These are phyloP conservation scores for Prenolepis imparis DNA, from an alignment of 2,888 invertebrate genomes.

Conservation along the genomic window DNA sequence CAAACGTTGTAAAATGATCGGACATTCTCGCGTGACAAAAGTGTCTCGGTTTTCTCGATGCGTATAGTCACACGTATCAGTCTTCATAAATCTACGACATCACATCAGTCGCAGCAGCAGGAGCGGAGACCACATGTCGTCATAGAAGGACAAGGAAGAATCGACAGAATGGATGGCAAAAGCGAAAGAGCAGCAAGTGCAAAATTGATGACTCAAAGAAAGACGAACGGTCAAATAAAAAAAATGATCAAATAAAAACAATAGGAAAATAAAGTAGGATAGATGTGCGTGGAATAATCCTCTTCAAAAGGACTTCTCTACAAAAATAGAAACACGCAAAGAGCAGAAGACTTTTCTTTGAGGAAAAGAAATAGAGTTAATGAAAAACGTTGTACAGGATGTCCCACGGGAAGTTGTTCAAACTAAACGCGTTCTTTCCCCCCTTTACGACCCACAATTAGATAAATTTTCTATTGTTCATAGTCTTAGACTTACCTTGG, in stretches of 20 bases:
- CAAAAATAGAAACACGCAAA: background rate
- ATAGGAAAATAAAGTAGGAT: background rate
- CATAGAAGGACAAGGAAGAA: slow-evolving; percentile 10
- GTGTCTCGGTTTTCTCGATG: slow-evolving; percentile 14
- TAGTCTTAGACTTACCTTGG: too few relatives aligned
- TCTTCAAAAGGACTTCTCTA: background rate
- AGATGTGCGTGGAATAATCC: background rate
- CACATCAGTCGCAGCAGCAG: slow-evolving; percentile 3
- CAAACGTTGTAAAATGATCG: background rate
- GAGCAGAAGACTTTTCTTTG: background rate
- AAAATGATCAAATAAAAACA: background rate
- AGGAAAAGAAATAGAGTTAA: slow-evolving; percentile 18
- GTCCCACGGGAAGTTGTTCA: too few relatives aligned
- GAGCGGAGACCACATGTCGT: background rate
- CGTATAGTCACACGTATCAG: background rate
- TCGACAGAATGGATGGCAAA: background rate
- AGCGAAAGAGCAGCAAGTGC: background rate
- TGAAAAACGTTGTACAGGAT: background rate
- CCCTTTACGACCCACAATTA: too few relatives aligned
- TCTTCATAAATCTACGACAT: background rate
- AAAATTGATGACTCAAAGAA: slow-evolving; percentile 32
- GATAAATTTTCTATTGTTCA: too few relatives aligned
- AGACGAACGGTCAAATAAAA: background rate
- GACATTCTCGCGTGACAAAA: background rate
- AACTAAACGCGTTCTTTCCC: too few relatives aligned